Base-by-base conservation (phyloP, 2,113 vertebrate species). In the Pseudolaguvia tuberculata region DNA sequence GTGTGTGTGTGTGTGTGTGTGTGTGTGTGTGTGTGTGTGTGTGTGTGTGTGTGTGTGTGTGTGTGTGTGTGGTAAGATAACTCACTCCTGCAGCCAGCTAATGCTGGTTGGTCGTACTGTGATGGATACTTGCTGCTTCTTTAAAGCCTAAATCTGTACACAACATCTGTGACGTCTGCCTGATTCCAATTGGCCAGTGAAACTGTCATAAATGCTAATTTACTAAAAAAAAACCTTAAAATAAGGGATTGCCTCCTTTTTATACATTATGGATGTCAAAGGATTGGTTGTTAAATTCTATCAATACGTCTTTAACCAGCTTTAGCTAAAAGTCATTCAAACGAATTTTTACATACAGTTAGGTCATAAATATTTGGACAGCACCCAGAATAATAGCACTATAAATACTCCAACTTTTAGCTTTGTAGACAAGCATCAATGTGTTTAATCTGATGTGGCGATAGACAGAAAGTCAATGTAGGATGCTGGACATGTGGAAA, bases 71-170 rank as follows among this genome's bases (percentile, higher is more conserved):
- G 71, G 71, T 62, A 65, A 74, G 50, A 66, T 48, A 51, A 61
- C 66, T 75, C 72, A 66, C 48, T 79, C 35, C 58, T 71, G 53
- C 53, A 67, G 56, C 35, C 62, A 58, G 25, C 67, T 67, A 15
- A 67, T 50, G 47, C 63, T 67, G 53, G 39, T 45, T n/a, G n/a
- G n/a, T n/a, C n/a, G n/a, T 50, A 56, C 68, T 67, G 59, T 62
- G 72, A 70, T 72, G 74, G 31, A 63, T 51, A 71, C 65, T 20
- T 47, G 29, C 31, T 71, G 20, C 59, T 67, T 18, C 27, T n/a
- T n/a, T n/a, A n/a, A n/a, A 51, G 45, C 23, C 56, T n/a, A 9
- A 50, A 50, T 65, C 45, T 15, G 5, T 18, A 15, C 50, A 15
- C 23, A 2, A 50, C 29, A 27, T 50, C 20, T 50, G 2, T n/a